Base-by-base conservation (phyloP, 2,797 vertebrate species). In the Meda fulgida region DNA sequence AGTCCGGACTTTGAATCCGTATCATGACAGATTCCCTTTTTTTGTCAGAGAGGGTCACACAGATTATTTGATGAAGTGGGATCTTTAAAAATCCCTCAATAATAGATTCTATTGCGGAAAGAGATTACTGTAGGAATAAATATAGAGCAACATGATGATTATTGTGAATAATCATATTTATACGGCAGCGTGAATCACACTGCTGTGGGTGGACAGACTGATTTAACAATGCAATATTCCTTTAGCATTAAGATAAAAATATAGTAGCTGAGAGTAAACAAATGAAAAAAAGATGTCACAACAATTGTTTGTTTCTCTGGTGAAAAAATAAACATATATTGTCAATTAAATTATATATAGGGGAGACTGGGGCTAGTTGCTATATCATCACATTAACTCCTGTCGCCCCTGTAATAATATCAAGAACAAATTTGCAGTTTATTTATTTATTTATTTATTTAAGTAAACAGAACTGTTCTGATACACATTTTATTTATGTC, bases 1-100 rank as follows among this genome's bases (percentile, higher is more conserved):
- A 88, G 83, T 85, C 73, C 43, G 88, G 89, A 92, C 90, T 91
- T 91, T 81, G 78, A 87, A 84, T 82, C 55, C 10, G 8, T 67
- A 34, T 55, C 38, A 29, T 26, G n/a, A 63, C 9, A 13, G 34
- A 75, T 43, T 9, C 60, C 31, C n/a, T 78, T 82, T 55, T 73
- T 84, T 11, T 58, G 21, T 70, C 26, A 48, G 58, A 78, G 69
- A 73, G 77, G 81, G 71, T 58, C 67, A 76, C 58, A 84, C 69
- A 79, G 36, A 84, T 71, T 72, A 29, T 65, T 46, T 55, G 81
- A 83, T 66, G 58, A 43, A 51, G 67, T 40, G n/a, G 36, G 67
- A 73, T 51, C 29, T 9, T 48, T 65, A 46, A 26, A 48, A 34
- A 84, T 82, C 70, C 55, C 43, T 53, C 13, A 29, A 83, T 23